Base-by-base conservation (phyloP, 2,888 invertebrate genomes). In the Plemyria rubiginata region DNA sequence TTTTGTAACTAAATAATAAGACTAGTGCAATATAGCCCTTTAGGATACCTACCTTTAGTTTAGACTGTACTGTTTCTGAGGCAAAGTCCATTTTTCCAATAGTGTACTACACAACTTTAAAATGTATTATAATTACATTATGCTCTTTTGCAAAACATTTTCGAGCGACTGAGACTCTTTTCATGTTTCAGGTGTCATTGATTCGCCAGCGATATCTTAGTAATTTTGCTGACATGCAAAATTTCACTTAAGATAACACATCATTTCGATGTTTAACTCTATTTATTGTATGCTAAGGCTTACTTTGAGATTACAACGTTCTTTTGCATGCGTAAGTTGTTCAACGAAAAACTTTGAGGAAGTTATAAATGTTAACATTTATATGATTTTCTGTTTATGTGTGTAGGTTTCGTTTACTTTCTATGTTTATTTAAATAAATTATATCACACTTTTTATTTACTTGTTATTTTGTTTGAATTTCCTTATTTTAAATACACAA, bases 191-290 rank as follows among this genome's bases (percentile, higher is more conserved):
- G 75, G 68, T 75, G 22, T 22, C 22, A 22, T 55, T 72, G 66
- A 60, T 53, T 49, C 54, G 49, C 41, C 60, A 66, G 54, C 68
- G 62, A 64, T 82, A 85, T 91, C 92, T 92, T 92, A 80, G 91
- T 89, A 86, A 89, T 92, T 92, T 92, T 92, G 92, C 87, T 81
- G 59, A 54, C 75, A 74, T 75, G 86, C 92, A 92, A 92, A 92
- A 92, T 92, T 28, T 84, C 69, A 80, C 90, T 88, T 91, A 92
- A 92, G 92, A 91, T 92, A 81, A 78, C 81, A 72, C 75, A 68
- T 68, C 54, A 70, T 70, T 53, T 71, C 60, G 70, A 66, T 69
- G 62, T 53, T 66, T 32, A 66, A 50, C 54, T 55, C 40, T 70
- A 66, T 57, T 60, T 60, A 62, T 62, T 65, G 29, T 54, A 46